These are phyloP conservation scores for Actenoides hombroni DNA, from an alignment of 2,113 vertebrate species.

Conservation along the genomic window DNA sequence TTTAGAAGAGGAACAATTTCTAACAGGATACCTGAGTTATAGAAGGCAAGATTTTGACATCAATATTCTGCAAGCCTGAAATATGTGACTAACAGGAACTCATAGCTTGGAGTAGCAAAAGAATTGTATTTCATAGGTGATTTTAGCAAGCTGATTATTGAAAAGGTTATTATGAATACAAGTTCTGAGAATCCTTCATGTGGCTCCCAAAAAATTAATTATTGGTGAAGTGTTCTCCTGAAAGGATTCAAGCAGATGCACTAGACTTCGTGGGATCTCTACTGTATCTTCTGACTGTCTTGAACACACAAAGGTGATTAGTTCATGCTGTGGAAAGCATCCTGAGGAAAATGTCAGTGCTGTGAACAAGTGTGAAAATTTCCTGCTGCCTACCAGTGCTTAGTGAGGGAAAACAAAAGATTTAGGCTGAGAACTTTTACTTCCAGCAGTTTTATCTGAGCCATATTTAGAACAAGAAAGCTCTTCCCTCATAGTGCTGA, in stretches of 20 bases:
- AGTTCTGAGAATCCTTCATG: neutral
- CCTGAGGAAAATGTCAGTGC: neutral
- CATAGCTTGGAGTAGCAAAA: neutral
- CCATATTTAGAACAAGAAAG: neutral
- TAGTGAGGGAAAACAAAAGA: neutral
- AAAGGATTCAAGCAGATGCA: neutral
- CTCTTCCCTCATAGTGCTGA: neutral
- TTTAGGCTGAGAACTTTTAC: neutral
- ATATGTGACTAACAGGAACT: neutral
- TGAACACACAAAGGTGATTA: rapidly evolving
- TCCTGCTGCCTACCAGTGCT: neutral
- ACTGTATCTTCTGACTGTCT: neutral
- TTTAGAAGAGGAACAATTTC: neutral
- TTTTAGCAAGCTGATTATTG: neutral
- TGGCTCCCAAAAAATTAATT: neutral
- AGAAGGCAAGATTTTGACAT: neutral
- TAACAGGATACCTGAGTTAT: neutral
- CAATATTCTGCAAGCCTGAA: neutral
- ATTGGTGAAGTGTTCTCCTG: neutral
- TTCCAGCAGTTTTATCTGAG: neutral
- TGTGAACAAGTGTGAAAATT: neutral
- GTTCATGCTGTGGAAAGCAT: neutral
- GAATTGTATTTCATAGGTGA: neutral
- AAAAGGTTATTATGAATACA: neutral
- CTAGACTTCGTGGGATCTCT: neutral